phyloP scores from a whole-genome alignment of 2,888 invertebrate genomes.

The Euplexia lucipara region DNA sequence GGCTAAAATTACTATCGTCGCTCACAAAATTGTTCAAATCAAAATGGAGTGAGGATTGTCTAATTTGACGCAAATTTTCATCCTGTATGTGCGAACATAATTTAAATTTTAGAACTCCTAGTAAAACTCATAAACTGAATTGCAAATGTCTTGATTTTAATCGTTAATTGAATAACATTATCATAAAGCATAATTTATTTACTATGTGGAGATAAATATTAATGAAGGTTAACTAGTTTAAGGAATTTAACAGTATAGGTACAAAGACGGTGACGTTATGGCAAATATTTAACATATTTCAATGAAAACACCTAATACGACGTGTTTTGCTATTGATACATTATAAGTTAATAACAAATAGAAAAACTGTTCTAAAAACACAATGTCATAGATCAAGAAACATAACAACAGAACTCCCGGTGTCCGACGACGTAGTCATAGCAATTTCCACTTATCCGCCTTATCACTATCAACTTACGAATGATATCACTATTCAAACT shows the following conservation, averaged over 20 bases:
- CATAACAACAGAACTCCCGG: slow-evolving; percentile 72
- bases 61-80: slow-evolving; percentile 28
- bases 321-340: slow-evolving; percentile 12
- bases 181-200: slow-evolving; percentile 36
- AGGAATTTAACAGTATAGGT: slow-evolving; percentile 51
- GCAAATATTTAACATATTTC: slow-evolving; percentile 32
- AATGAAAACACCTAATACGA: slow-evolving; percentile 12
- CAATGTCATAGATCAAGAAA: slow-evolving; percentile 66
- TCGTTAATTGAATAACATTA: slow-evolving; percentile 26
- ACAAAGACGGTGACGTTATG: slow-evolving; percentile 48
- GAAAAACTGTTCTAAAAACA: slow-evolving; percentile 50
- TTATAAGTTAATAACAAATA: slow-evolving; percentile 20
- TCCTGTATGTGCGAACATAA: not conserved
- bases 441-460: slow-evolving; percentile 85
- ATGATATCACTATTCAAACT: slow-evolving; percentile 71
- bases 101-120: slow-evolving; percentile 13
- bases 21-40: slow-evolving; percentile 20
- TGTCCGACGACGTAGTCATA: slow-evolving; percentile 82
- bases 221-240: slow-evolving; percentile 62
- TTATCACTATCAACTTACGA: slow-evolving; percentile 83
- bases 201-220: slow-evolving; percentile 45
- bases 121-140: slow-evolving; percentile 1
- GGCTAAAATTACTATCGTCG: slow-evolving; percentile 1
- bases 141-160: slow-evolving; percentile 12
- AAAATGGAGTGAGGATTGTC: slow-evolving; percentile 42